Conservation (phyloP, 2,113 vertebrate species). For the Silurus glanis region DNA sequence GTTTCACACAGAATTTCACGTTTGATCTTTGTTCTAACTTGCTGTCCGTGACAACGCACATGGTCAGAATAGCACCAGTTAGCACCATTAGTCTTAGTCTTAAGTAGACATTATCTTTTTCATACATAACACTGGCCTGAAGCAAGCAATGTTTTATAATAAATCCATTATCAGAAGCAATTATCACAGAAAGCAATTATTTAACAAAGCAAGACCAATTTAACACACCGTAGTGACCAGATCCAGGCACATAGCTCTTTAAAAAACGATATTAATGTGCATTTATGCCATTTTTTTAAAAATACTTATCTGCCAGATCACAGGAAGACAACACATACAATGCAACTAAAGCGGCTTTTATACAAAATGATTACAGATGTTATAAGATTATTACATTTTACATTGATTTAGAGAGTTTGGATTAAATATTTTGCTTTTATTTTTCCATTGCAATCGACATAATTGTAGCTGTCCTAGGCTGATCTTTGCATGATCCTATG, state of each 20-base stretch:
- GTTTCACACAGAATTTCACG: too few relatives aligned
- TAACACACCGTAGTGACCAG: background rate
- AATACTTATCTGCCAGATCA: background rate
- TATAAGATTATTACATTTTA: background rate
- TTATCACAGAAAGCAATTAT: background rate
- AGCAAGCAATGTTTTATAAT: constrained; percentile 17
- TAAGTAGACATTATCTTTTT: constrained; percentile 35
- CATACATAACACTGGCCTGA: constrained; percentile 36
- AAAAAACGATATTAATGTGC: background rate
- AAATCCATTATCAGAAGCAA: constrained; percentile 25
- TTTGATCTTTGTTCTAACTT: too few relatives aligned
- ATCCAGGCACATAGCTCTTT: background rate
- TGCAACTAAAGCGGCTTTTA: background rate
- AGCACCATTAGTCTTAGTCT: too few relatives aligned
- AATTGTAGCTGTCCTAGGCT: background rate
- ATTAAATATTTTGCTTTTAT: background rate
- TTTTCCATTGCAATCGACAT: background rate
- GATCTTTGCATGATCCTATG: background rate
- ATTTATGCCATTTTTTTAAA: background rate
- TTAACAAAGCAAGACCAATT: background rate
- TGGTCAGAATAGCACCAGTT: too few relatives aligned
- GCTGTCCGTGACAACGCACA: too few relatives aligned
- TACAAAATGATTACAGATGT: too few relatives aligned
- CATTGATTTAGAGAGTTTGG: background rate
- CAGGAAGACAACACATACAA: background rate